Evolutionary conservation across 2,797 vertebrate genomes (phyloP), one percentile per base, ranked within the genome.

Genomic region (Aplochiton taeniatus): DNA sequence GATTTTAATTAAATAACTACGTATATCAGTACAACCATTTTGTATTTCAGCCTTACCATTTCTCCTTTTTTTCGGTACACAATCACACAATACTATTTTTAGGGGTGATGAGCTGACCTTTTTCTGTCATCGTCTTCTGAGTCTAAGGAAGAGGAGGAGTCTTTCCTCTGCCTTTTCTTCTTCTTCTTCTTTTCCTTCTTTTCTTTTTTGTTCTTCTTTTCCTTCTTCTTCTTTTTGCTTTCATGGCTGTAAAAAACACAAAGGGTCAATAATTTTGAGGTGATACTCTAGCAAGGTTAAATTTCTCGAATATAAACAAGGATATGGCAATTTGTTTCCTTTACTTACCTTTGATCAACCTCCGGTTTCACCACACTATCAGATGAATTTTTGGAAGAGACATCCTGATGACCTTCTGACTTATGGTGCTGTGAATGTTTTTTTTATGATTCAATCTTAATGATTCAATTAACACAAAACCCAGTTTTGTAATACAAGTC

Each of bases 171-270:
- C 54, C 81, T 88, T 63, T 91, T 93, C 57, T 93, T 93, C 75
- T 91, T 90, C 41, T 91, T 89, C 10, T 90, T 86, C 66, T 90
- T 91, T 52, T 76, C 76, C 72, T 95, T 95, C 66, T 94, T 93
- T 9, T 94, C 94, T 54, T 94, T 93, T n/a, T 91, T 94, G 70
- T 88, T 95, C 47, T 96, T 95, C 51, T 96, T 94, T 53, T 95
- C 95, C 67, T 90, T 95, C 79, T 91, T 91, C 68, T 93, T 96
- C 84, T 94, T 97, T 77, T 86, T 79, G 51, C 66, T 74, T 3
- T 93, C 93, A 0, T 76, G 79, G 43, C 94, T 96, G 43, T 18
- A 12, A 5, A 31, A 49, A 50, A 50, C 19, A 17, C 20, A 19
- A 48, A 47, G 4, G 0, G 43, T 44, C 16, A 11, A 48, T 11